These are phyloP conservation scores for Lepidocyrtoides sp. DNA, from an alignment of 2,888 invertebrate species.

Conservation along the genomic window DNA sequence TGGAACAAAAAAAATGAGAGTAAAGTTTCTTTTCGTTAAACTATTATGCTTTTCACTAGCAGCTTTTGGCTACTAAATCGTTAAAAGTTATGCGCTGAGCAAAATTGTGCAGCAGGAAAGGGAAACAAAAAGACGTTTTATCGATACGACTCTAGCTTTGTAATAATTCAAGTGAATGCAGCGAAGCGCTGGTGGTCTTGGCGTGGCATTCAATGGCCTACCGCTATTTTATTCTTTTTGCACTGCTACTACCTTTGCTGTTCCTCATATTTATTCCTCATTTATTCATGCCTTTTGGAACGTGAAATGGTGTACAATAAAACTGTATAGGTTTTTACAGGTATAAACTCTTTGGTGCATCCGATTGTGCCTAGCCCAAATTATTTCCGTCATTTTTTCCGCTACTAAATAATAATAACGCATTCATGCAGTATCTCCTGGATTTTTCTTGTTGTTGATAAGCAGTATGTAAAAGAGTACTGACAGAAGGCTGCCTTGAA, in stretches of 20 bases:
- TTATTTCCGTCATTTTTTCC: not conserved
- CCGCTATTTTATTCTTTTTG: not conserved
- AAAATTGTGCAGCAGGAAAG: not conserved
- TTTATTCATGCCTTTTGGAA: slow-evolving; percentile 14
- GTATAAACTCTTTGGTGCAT: not conserved
- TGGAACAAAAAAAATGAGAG: not conserved
- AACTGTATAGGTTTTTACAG: not conserved
- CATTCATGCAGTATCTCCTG: not conserved
- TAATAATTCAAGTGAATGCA: slow-evolving; percentile 56
- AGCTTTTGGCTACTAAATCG: not conserved
- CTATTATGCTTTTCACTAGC: not conserved
- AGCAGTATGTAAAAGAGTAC: too few relatives aligned
- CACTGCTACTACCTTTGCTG: not conserved
- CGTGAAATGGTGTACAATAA: not conserved
- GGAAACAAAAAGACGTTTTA: slow-evolving; percentile 9
- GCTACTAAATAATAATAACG: not conserved
- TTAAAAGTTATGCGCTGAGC: not conserved
- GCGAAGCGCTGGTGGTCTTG: slow-evolving; percentile 3
- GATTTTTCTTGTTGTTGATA: not conserved
- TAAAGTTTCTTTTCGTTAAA: slow-evolving; percentile 1
- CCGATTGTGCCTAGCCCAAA: not conserved
- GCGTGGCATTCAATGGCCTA: slow-evolving; percentile 26
- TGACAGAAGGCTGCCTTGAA: too few relatives aligned
- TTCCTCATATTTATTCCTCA: too few relatives aligned
- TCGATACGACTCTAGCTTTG: slow-evolving; percentile 21